These are phyloP conservation scores for Acronicta aceris DNA, from an alignment of 2,888 invertebrate species.

Conservation along the genomic window DNA sequence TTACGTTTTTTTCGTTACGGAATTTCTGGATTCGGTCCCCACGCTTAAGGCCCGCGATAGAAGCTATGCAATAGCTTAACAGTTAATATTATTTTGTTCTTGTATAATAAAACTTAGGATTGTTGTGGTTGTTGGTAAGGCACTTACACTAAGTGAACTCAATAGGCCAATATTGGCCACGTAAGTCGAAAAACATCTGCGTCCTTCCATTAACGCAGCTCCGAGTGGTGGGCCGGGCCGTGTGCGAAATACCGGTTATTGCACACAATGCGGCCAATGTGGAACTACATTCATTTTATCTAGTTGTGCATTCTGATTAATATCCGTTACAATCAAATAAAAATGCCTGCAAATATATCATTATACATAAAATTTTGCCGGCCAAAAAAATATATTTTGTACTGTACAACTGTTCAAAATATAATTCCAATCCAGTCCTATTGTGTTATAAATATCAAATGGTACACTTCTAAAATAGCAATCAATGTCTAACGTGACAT, in stretches of 20 bases:
- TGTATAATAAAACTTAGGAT: constrained; percentile 43
- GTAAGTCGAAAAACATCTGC: constrained; percentile 65
- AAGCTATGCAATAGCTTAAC: no score
- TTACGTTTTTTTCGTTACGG: no score
- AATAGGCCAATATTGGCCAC: constrained; percentile 62
- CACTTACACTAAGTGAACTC: constrained; percentile 56
- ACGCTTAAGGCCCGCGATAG: no score
- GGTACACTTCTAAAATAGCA: no score
- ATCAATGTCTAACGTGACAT: no score
- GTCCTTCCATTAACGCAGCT: constrained; percentile 52
- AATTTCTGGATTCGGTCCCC: no score
- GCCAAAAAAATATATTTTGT: no score
- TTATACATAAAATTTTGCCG: no score
- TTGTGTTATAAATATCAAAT: no score
- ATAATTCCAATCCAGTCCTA: no score
- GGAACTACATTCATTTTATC: constrained; percentile 11
- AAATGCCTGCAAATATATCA: background rate
- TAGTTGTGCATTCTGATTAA: constrained; percentile 18
- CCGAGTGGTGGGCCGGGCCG: constrained; percentile 24
- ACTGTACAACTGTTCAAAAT: no score
- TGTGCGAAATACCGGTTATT: constrained; percentile 16
- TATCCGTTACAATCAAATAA: constrained; percentile 11
- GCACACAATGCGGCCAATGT: constrained; percentile 26
- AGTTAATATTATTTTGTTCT: no score
- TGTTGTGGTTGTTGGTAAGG: constrained; percentile 45